phyloP scores from a whole-genome alignment of 2,797 vertebrate species.

The Xenops minutus region DNA sequence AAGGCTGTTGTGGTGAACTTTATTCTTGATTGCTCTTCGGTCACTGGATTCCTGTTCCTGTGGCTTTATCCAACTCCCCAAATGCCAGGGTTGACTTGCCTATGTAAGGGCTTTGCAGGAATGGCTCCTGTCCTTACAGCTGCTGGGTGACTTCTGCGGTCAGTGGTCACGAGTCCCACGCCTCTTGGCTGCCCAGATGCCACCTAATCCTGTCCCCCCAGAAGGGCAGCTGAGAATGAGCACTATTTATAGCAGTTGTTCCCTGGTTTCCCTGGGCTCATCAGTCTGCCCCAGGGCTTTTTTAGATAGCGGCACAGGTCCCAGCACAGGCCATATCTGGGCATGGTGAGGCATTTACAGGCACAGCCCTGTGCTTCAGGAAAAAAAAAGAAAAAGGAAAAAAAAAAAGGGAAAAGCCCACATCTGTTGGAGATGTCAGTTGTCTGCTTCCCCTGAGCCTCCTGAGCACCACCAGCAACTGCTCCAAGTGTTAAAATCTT shows the following conservation, averaged over 20 bases:
- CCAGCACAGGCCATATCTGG: conserved; percentile 75
- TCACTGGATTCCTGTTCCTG: conserved; percentile 54
- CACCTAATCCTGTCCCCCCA: conserved; percentile 65
- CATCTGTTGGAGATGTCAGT: conserved; percentile 58
- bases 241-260: conserved; percentile 73
- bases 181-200: conserved; percentile 69
- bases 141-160: conserved; percentile 50
- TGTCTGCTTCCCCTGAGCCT: neutral
- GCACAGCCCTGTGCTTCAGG: neutral
- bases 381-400: neutral
- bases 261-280: conserved; percentile 5
- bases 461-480: neutral
- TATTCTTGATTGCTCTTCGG: conserved; percentile 52
- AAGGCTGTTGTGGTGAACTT: neutral
- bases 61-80: conserved; percentile 8
- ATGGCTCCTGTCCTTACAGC: conserved; percentile 62
- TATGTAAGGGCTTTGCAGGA: conserved; percentile 57
- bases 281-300: conserved; percentile 34
- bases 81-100: conserved; percentile 65
- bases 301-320: conserved; percentile 59
- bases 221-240: conserved; percentile 80
- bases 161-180: conserved; percentile 60
- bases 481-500: neutral
- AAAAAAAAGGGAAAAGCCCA: neutral
- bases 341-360: conserved; percentile 17